Evolutionary conservation across 1,140 invertebrate genomes (phyloP).

Genomic region (Camponotus floridanus): DNA sequence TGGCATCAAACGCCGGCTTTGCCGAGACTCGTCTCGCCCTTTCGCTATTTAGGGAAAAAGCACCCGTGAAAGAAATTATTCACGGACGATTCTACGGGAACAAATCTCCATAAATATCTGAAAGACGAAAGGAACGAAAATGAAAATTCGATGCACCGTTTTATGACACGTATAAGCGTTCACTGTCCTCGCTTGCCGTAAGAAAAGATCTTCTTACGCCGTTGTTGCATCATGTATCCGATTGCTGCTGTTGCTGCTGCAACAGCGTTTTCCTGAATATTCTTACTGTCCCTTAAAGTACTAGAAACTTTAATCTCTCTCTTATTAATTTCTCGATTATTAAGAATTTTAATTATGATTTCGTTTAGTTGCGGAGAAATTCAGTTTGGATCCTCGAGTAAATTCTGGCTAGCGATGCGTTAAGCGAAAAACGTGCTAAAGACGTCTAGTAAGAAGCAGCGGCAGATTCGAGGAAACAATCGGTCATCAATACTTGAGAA

Average conservation of each 20-base stretch:
- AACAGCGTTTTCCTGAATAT: slow-evolving; percentile 37
- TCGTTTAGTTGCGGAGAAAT: slow-evolving; percentile 22
- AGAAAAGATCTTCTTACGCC: slow-evolving; percentile 1
- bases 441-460: not conserved
- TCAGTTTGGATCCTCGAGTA: slow-evolving; percentile 25
- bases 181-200: not conserved
- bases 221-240: slow-evolving; percentile 42
- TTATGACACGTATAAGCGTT: slow-evolving; percentile 47
- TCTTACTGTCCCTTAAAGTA: not conserved
- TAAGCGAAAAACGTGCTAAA: not conserved
- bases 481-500: slow-evolving; percentile 32
- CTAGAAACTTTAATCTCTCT: not conserved
- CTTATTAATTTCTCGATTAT: too few relatives aligned
- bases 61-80: slow-evolving; percentile 48
- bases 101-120: slow-evolving; percentile 62
- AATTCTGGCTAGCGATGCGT: slow-evolving; percentile 15
- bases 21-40: not conserved
- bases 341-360: slow-evolving; percentile 37
- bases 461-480: slow-evolving; percentile 33
- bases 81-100: slow-evolving; percentile 52
- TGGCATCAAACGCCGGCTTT: slow-evolving; percentile 53
- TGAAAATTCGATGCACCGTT: slow-evolving; percentile 60
- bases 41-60: slow-evolving; percentile 50
- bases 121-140: slow-evolving; percentile 52
- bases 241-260: not conserved